Base-by-base conservation (phyloP, 2,888 invertebrate species). In the Hartigia nigra region DNA sequence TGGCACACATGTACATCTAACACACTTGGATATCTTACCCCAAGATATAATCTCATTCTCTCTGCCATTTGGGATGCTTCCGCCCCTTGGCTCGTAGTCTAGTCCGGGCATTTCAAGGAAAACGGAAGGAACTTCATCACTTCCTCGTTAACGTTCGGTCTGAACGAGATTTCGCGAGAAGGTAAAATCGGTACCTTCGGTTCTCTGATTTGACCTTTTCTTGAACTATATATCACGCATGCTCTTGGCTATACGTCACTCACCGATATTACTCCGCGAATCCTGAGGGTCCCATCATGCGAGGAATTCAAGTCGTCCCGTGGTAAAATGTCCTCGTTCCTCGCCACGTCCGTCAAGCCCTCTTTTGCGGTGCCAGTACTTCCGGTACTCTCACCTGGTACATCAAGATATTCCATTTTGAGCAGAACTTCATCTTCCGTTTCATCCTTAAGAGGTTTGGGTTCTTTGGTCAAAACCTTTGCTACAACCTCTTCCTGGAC, bases 81-180 rank as follows among this genome's bases (percentile, higher is more conserved):
- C 84, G 39, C 82, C 80, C 4, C 81, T 70, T 32, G 80, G 80
- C 34, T 81, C 76, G 70, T n/a, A 69, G 69, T n/a, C n/a, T 84
- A 88, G 0, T 82, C 79, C 11, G 81, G 76, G 75, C 86, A 86
- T 75, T 79, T 75, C 87, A 88, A 74, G 35, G 79, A 23, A 76
- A 31, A 23, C 34, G 72, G 14, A n/a, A n/a, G 14, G 32, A 72
- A 72, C 34, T 72, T 72, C 34, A 31, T 72, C 4, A 69, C 72
- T 31, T 12, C 34, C 32, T 14, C 31, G 72, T 31, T 72, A 32
- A 34, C 31, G 11, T 23, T 31, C 72, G 72, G 31, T 31, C 72
- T 9, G 14, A 72, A 72, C 72, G 31, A 72, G 11, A 72, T 72
- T 14, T 31, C 31, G 72, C 72, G 31, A 72, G 31, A 12, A 34